Conservation (phyloP, 2,797 vertebrate species). For the Sternotherus odoratus region DNA sequence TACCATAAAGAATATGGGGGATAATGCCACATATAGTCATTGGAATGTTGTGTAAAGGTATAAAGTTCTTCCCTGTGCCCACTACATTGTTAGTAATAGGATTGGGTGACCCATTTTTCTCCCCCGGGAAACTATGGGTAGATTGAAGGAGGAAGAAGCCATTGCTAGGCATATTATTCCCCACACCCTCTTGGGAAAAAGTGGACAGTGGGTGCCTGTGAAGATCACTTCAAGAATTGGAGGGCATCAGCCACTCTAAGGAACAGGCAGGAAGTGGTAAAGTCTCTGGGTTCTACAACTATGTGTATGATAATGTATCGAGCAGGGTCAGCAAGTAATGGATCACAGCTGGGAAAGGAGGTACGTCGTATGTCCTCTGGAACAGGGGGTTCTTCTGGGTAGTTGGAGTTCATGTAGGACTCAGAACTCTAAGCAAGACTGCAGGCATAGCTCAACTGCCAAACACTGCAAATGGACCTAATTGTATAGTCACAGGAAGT, state of each 20-base stretch:
- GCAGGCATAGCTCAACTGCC: background rate
- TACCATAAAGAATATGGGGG: no score
- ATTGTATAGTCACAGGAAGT: background rate
- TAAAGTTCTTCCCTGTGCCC: background rate
- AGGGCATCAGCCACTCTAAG: background rate
- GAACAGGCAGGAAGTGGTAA: background rate
- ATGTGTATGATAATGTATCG: background rate
- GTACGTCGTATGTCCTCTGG: no score
- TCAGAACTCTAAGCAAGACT: background rate
- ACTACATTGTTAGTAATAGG: background rate
- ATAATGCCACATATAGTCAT: background rate
- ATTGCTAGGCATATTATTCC: background rate
- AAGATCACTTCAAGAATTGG: background rate
- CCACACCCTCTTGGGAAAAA: background rate
- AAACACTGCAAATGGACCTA: background rate
- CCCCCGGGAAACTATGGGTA: no score
- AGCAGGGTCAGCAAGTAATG: background rate
- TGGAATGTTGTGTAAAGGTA: background rate
- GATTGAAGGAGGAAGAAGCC: background rate
- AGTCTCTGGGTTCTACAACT: background rate
- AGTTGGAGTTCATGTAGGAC: no score
- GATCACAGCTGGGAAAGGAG: background rate
- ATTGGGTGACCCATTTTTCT: background rate
- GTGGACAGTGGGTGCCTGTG: background rate
- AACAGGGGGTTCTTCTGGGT: background rate